These are phyloP conservation scores for Agapetus fuscipes DNA, from an alignment of 2,888 invertebrate species.

Conservation along the genomic window DNA sequence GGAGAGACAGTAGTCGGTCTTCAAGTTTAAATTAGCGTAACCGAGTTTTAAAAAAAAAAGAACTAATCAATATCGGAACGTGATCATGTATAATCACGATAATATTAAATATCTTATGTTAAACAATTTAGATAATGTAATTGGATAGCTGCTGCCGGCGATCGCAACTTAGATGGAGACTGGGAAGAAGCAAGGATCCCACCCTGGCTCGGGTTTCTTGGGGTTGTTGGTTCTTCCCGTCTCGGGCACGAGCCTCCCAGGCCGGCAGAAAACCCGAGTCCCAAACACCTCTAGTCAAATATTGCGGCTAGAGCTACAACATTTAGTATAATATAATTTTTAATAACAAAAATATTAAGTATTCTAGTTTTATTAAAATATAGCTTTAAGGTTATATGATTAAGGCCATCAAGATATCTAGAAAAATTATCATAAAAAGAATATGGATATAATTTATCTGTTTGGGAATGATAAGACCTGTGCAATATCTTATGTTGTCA, in stretches of 20 bases:
- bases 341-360: conserved; percentile 38
- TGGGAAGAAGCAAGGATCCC: no score
- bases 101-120: conserved; percentile 22
- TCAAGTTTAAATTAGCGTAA: conserved; percentile 17
- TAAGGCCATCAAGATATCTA: conserved; percentile 15
- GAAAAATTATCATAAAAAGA: conserved; percentile 14
- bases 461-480: no score
- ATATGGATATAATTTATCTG: conserved; percentile 11
- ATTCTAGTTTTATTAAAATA: conserved; percentile 39
- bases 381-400: conserved; percentile 32
- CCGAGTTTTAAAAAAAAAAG: conserved; percentile 18
- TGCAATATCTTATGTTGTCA: conserved; percentile 15
- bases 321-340: conserved; percentile 48
- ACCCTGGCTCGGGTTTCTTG: neutral
- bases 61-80: conserved; percentile 22
- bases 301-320: conserved; percentile 34
- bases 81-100: conserved; percentile 22
- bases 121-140: conserved; percentile 22
- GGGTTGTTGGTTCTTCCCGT: conserved; percentile 3
- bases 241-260: no score
- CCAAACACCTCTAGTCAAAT: conserved; percentile 42
- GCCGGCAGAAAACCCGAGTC: no score
- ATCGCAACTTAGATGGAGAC: neutral
- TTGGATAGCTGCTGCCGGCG: conserved; percentile 21
- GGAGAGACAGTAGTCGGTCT: conserved; percentile 18